These are phyloP conservation scores for Montipora cactus DNA, from an alignment of 64 coral and sea anemone species.

Conservation along the genomic window DNA sequence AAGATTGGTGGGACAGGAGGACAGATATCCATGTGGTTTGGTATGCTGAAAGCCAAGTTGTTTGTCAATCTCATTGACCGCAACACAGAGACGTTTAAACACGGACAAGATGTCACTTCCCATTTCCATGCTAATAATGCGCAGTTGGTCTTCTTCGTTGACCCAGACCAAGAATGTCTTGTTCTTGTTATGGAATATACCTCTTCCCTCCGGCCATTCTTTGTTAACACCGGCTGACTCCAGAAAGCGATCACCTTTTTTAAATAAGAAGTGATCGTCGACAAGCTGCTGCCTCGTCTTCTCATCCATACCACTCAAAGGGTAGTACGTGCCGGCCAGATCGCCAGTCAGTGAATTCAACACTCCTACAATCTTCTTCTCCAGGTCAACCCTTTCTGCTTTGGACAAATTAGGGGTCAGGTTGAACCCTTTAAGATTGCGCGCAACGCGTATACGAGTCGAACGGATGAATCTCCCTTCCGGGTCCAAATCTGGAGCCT, in stretches of 20 bases:
- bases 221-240: slow-evolving; percentile 87
- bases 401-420: slow-evolving; percentile 65
- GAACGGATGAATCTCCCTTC: slow-evolving; percentile 58
- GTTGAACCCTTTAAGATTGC: slow-evolving; percentile 61
- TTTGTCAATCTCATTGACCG: slow-evolving; percentile 83
- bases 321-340: slow-evolving; percentile 69
- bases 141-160: slow-evolving; percentile 94
- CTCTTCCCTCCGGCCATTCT: slow-evolving; percentile 93
- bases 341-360: slow-evolving; percentile 55
- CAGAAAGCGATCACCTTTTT: slow-evolving; percentile 93
- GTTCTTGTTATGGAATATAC: slow-evolving; percentile 89
- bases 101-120: slow-evolving; percentile 89
- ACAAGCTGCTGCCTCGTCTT: slow-evolving; percentile 79
- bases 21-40: slow-evolving; percentile 76
- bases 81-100: slow-evolving; percentile 75
- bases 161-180: slow-evolving; percentile 98
- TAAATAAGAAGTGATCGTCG: slow-evolving; percentile 95
- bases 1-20: slow-evolving; percentile 91
- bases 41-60: slow-evolving; percentile 74
- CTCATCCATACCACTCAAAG: slow-evolving; percentile 89
- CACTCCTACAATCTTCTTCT: slow-evolving; percentile 57
- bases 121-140: slow-evolving; percentile 96
- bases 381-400: slow-evolving; percentile 49
- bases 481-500: slow-evolving; percentile 68
- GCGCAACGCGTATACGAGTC: slow-evolving; percentile 76